A percentile compares a stretch with the other conserved stretches of the same genome.
Evolutionary conservation across 2,888 invertebrate species (phyloP).

Genomic region (Drosophila eohydei): DNA sequence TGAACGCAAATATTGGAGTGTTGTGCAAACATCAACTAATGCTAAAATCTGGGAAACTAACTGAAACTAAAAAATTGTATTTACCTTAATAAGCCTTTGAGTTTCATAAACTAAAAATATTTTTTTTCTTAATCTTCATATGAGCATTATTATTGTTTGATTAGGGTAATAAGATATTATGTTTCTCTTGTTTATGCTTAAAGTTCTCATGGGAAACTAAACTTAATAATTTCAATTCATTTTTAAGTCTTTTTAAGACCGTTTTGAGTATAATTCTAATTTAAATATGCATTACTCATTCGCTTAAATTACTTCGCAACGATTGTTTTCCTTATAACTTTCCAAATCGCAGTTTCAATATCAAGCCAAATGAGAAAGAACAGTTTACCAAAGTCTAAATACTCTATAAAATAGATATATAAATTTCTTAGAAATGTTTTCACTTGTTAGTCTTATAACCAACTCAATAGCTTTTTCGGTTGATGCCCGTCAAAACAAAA

Average conservation of each 20-base stretch:
- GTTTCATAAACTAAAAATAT: background rate
- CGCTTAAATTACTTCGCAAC: constrained; percentile 12
- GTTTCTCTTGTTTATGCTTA: background rate
- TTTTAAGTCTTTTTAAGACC: background rate
- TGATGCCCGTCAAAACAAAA: no score
- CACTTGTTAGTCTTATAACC: background rate
- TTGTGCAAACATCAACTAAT: constrained; percentile 36
- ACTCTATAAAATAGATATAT: background rate
- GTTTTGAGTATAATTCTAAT: constrained; percentile 2
- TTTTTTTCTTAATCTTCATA: background rate
- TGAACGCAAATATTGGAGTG: constrained; percentile 37
- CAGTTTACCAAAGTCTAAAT: background rate
- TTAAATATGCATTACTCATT: background rate
- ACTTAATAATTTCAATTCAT: background rate
- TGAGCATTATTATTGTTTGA: background rate
- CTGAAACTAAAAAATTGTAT: background rate
- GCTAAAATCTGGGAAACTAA: constrained; percentile 18
- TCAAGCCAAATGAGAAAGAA: constrained; percentile 6
- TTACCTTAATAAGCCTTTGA: background rate
- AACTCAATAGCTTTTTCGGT: no score
- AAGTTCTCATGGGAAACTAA: background rate
- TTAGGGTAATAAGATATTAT: background rate
- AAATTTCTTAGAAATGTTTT: background rate
- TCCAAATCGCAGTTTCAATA: constrained; percentile 28
- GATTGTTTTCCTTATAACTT: constrained; percentile 20